A percentile compares a stretch with the other conserved stretches of the same genome.
phyloP scores from a whole-genome alignment of 2,888 invertebrate species.

The Habroteleia sp. region DNA sequence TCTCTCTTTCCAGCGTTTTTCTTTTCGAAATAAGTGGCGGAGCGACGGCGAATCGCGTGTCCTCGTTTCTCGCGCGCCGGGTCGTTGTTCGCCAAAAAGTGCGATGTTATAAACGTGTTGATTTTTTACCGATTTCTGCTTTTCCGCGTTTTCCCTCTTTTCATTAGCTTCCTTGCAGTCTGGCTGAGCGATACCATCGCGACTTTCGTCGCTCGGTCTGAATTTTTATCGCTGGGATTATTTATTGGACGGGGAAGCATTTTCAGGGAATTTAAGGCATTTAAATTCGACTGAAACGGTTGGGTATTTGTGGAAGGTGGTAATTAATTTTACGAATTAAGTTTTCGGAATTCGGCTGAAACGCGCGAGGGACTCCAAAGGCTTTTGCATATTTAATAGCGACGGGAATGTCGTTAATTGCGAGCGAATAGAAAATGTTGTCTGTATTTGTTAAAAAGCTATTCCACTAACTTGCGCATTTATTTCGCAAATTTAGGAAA shows the following conservation, averaged over 20 bases:
- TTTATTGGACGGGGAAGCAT: conserved; percentile 16
- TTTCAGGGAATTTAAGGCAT: conserved; percentile 12
- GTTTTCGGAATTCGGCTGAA: conserved; percentile 23
- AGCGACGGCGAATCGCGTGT: conserved; percentile 10
- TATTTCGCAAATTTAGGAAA: too few species aligned
- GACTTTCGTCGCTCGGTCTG: conserved; percentile 1
- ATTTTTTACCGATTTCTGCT: too few species aligned
- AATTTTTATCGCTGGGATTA: conserved; percentile 22
- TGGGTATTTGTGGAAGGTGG: conserved; percentile 17
- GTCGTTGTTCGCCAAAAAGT: conserved; percentile 29
- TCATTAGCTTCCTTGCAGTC: not conserved
- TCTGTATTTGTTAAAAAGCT: too few species aligned
- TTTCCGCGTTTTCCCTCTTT: too few species aligned
- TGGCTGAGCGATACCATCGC: not conserved
- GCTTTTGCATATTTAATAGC: conserved; percentile 4
- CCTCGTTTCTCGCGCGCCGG: conserved; percentile 13
- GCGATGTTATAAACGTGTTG: conserved; percentile 22
- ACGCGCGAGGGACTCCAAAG: not conserved
- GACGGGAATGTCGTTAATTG: conserved; percentile 8
- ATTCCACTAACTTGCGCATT: too few species aligned
- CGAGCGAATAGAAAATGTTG: too few species aligned
- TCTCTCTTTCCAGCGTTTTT: conserved; percentile 25
- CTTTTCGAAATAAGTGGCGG: conserved; percentile 13
- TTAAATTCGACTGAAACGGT: conserved; percentile 2
- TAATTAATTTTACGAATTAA: conserved; percentile 25